These are phyloP conservation scores for Stichopus chloronotus DNA, from an alignment of 35 echinoderm and acorn worm species.

Conservation along the genomic window DNA sequence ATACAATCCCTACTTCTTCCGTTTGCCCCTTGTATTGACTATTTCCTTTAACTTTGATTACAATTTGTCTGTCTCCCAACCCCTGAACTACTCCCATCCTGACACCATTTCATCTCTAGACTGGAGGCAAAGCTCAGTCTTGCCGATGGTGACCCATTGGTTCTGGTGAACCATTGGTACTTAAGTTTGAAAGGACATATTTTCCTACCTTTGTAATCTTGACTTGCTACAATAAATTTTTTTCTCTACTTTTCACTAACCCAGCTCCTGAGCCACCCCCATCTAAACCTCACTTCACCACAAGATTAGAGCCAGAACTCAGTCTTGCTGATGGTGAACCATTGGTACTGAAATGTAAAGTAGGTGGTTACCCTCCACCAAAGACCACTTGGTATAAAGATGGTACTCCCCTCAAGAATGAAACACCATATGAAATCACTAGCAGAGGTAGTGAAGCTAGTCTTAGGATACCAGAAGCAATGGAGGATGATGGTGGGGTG, in stretches of 20 bases:
- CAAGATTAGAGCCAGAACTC: constrained; percentile 34
- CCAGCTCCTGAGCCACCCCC: constrained; percentile 18
- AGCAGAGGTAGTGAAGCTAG: constrained; percentile 45
- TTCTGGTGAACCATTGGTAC: constrained; percentile 31
- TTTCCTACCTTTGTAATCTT: neutral
- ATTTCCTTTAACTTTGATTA: too few relatives aligned
- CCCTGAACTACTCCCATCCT: neutral
- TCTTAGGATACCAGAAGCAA: constrained; percentile 46
- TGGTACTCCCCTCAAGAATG: constrained; percentile 41
- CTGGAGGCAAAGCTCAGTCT: neutral
- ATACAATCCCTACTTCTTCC: too few relatives aligned
- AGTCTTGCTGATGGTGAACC: constrained; percentile 54
- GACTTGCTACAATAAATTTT: neutral
- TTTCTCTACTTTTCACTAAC: neutral
- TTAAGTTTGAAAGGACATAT: constrained; percentile 30
- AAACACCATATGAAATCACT: constrained; percentile 61
- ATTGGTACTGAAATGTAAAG: constrained; percentile 57
- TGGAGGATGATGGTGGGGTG: constrained; percentile 51
- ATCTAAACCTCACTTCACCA: constrained; percentile 58
- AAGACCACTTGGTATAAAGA: constrained; percentile 68
- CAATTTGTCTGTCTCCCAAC: neutral
- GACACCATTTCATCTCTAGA: neutral
- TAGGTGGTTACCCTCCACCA: constrained; percentile 62
- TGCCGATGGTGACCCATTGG: neutral
- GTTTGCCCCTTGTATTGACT: too few relatives aligned